Evolutionary conservation across 2,888 invertebrate genomes (phyloP), one percentile per base, ranked within the genome.

Genomic region (Drosophila percnosoma): DNA sequence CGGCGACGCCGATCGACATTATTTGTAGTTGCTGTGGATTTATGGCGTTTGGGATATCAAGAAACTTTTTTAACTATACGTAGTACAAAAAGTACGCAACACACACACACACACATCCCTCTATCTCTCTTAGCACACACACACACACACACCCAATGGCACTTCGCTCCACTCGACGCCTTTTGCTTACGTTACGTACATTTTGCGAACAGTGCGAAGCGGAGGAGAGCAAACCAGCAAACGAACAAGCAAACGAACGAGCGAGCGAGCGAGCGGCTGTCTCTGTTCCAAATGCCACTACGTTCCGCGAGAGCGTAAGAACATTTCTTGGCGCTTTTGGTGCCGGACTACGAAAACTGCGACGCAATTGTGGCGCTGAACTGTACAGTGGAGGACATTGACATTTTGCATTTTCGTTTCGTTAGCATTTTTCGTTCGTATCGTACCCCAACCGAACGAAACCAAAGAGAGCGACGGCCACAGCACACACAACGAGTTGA

Each of bases 401-500:
- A 92, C 91, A 92, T 92, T 91, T 92, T 90, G 91, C 91, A 87
- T 85, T 91, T 90, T 86, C 83, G 89, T 91, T 91, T 91, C 90
- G 89, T 87, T 89, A 80, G 82, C 88, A 80, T 83, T 88, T 90
- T 91, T 91, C 90, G 86, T 73, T 91, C 79, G 89, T 82, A 80
- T 83, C 83, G 74, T 45, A 45, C 80, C 53, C 49, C 65, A 70
- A 55, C 73, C 55, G 38, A 55, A 45, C 45, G 21, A 45, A 45
- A 4, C 45, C 57, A 45, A 51, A 75, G 78, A 75, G 75, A 63
- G 72, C 58, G 58, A 13, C 29, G 40, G 33, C 58, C 29, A 29
- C 34, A 54, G 15, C 38, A 36, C 36, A 27, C 60, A 68, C 80
- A 80, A 76, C 72, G 76, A 71, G 78, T 78, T 76, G 80, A 68